Percentiles rank a stretch among this genome's conserved stretches.
Evolutionary conservation across 23 tunicate species (phyloP).

Genomic region (Botrylloides violaceus): DNA sequence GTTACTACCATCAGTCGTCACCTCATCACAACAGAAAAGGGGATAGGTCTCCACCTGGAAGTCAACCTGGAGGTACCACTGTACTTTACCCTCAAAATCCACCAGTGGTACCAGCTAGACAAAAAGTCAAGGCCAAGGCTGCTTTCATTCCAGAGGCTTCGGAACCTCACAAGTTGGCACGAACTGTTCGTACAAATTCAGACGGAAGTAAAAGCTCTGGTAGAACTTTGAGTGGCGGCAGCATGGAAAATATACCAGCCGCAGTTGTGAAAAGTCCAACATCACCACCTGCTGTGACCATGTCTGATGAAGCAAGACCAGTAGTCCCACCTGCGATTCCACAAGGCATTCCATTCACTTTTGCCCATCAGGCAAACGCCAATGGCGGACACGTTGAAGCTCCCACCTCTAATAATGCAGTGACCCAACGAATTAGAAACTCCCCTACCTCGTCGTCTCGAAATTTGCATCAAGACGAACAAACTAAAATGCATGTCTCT

Average conservation of each 20-base stretch:
- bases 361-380: not conserved
- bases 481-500: too few species aligned
- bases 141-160: slow-evolving; percentile 10
- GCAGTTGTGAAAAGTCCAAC: not conserved
- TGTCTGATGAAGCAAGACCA: not conserved
- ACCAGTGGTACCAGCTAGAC: slow-evolving; percentile 4
- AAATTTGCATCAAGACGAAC: too few species aligned
- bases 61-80: slow-evolving; percentile 15
- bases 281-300: not conserved
- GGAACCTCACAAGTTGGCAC: not conserved
- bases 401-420: too few species aligned
- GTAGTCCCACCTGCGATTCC: not conserved
- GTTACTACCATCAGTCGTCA: slow-evolving; percentile 6
- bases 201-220: slow-evolving; percentile 3
- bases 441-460: too few species aligned
- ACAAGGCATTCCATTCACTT: not conserved
- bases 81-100: slow-evolving; percentile 15
- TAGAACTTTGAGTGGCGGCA: slow-evolving; percentile 11
- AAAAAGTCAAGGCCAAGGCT: slow-evolving; percentile 15
- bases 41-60: slow-evolving; percentile 2
- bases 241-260: slow-evolving; percentile 3
- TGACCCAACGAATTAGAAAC: too few species aligned
- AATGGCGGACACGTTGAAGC: too few species aligned
- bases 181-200: slow-evolving; percentile 8
- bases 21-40: not conserved